Evolutionary conservation across 1,140 invertebrate species (phyloP), one percentile per base, ranked within the genome.

Genomic region (Muscidifurax raptorellus): DNA sequence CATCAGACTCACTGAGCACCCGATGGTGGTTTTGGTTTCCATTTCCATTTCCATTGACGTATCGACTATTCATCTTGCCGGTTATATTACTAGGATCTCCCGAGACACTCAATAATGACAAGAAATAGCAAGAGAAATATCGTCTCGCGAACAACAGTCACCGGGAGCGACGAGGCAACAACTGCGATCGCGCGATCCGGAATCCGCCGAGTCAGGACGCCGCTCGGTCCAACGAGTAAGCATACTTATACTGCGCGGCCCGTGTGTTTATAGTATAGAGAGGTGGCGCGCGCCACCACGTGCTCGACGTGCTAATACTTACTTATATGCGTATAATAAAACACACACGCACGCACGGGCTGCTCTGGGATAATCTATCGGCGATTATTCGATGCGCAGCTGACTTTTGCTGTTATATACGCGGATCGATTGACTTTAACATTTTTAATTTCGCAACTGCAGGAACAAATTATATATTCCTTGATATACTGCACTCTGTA

Each of bases 1-100:
- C 22, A 13, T 36, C n/a, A 22, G 36, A 77, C 75, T 77, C 75
- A 77, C 75, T 77, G n/a, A 28, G 36, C 36, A 44, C 75, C 9
- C 5, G 40, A 6, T 28, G 9, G 0, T 74, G 30, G 71, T 40
- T 28, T 13, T 44, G 30, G 30, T 40, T 69, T 22, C 40, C 36
- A 12, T 44, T 59, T 22, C 36, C 47, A 40, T 77, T 47, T 52
- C 75, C 75, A 44, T 77, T 77, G n/a, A 30, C 30, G 36, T 30
- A 40, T 77, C 2, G n/a, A 30, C 47, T 9, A 71, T 71, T 59
- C 75, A 47, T 77, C 52, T 59, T n/a, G 18, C 47, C 47, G 44
- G 44, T 10, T 40, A 40, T 40, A 40, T 40, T 6, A 40, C 4
- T 12, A 47, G 13, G 44, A 47, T 10, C 13, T 52, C 15, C 18